Percentiles rank a stretch among this genome's conserved stretches.
Evolutionary conservation across 2,888 invertebrate species (phyloP).

Genomic region (Papilio demoleus): DNA sequence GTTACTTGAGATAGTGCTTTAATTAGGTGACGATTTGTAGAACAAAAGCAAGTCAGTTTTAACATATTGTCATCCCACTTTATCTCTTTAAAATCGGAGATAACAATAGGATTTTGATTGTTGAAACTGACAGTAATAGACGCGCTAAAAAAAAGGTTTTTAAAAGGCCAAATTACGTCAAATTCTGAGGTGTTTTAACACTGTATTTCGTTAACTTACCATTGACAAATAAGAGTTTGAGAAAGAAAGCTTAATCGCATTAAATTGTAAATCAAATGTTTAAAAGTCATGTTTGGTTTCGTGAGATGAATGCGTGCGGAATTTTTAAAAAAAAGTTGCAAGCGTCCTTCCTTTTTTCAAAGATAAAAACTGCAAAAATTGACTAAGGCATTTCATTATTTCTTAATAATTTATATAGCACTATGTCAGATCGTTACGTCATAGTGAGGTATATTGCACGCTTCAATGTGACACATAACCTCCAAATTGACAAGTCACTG

Average conservation of each 20-base stretch:
- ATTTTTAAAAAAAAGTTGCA: background rate
- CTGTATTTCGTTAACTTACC: background rate
- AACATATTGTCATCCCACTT: background rate
- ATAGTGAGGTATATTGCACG: constrained; percentile 15
- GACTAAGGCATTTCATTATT: constrained; percentile 51
- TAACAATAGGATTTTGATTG: background rate
- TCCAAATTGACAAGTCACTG: constrained; percentile 33
- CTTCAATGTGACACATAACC: constrained; percentile 25
- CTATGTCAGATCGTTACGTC: constrained; percentile 33
- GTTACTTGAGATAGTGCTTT: too few relatives aligned
- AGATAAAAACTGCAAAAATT: constrained; percentile 44
- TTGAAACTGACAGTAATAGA: background rate
- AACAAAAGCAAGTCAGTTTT: background rate
- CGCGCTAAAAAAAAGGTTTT: background rate
- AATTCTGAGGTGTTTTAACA: background rate
- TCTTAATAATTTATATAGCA: constrained; percentile 40
- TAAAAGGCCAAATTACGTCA: background rate
- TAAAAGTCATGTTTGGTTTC: too few relatives aligned
- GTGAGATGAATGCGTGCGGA: background rate
- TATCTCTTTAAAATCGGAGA: background rate
- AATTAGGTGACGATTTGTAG: background rate
- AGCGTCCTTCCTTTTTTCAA: background rate
- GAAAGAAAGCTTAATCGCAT: too few relatives aligned
- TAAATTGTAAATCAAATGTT: too few relatives aligned
- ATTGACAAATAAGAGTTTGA: background rate